Conservation (phyloP, 2,888 invertebrate genomes). For the Drosophila subquinaria region DNA sequence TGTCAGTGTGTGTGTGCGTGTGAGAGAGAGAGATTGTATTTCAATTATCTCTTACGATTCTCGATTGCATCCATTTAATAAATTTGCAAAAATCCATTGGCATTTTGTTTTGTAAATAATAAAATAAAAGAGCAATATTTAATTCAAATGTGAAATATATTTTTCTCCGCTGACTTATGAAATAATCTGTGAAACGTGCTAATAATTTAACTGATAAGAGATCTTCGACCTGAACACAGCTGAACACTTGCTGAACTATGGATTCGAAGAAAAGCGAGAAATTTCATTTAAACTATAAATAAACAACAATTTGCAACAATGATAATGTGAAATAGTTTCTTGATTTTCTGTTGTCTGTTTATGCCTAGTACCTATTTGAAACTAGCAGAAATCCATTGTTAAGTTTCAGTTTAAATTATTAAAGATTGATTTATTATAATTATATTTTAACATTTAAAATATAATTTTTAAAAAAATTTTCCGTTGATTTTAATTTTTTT, state of each 20-base stretch:
- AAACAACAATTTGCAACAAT: neutral
- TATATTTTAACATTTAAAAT: too few species aligned
- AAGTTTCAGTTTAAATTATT: too few species aligned
- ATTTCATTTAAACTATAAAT: neutral
- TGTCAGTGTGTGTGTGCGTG: constrained; percentile 1
- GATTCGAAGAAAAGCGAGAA: neutral
- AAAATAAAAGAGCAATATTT: constrained; percentile 9
- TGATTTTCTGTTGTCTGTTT: neutral
- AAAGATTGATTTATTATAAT: too few species aligned
- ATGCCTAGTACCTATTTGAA: neutral
- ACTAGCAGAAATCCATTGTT: too few species aligned
- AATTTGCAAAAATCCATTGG: constrained; percentile 13
- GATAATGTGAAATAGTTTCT: neutral
- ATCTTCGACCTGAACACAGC: neutral
- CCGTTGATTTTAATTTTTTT: too few species aligned
- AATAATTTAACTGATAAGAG: constrained; percentile 40
- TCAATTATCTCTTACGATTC: constrained; percentile 11
- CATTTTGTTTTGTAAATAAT: constrained; percentile 5
- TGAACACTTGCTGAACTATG: neutral
- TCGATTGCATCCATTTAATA: constrained; percentile 12
- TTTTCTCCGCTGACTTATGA: neutral
- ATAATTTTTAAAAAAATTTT: too few species aligned
- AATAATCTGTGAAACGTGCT: constrained; percentile 40
- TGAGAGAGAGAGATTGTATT: constrained; percentile 1
- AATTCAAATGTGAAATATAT: constrained; percentile 6